Base-by-base conservation (phyloP, 2,797 vertebrate genomes). In the Rhinella marina region DNA sequence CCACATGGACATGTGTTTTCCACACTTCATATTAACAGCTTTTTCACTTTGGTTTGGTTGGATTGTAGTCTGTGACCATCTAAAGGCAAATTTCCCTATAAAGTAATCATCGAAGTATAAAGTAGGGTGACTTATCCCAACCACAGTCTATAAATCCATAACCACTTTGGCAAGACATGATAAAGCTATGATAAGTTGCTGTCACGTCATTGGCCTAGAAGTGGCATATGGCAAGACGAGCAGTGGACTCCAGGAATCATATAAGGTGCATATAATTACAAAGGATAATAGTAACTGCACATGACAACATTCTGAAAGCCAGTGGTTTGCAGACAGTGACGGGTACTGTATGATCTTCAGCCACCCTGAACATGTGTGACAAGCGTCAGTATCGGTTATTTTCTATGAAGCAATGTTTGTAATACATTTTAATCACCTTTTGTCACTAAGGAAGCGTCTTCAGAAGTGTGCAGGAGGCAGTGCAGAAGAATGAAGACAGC, bases 381-480 rank as follows among this genome's bases (percentile, higher is more conserved):
- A n/a, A n/a, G n/a, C 12, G 62, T 11, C 62, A n/a, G 9, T 66
- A 11, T 66, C 62, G 2, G 10, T 25, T 66, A 1, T 1, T 62
- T 62, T 23, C 64, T 64, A 11, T 25, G 27, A 61, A 29, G 14
- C 21, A 1, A 1, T 29, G 14, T 56, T 27, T 13, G 6, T 4
- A 14, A n/a, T 23, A 52, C 4, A 54, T 52, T 52, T 27, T 59
- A 19, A 27, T 84, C 17, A 61, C 41, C 3, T 76, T 85, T 66
- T 87, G 19, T 87, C 88, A 66, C 62, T 90, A 90, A 96, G 95
- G 92, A 0, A 91, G 88, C 0, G 52, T 61, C 32, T 91, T 93
- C 85, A 94, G 94, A 90, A 93, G 86, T 88, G 92, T 94, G 41
- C 85, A 93, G 78, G 95, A 96, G 81, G 92, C 91, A 57, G 91